These are phyloP conservation scores for Phanerotoma sp. DNA, from an alignment of 2,888 invertebrate species.

Conservation along the genomic window DNA sequence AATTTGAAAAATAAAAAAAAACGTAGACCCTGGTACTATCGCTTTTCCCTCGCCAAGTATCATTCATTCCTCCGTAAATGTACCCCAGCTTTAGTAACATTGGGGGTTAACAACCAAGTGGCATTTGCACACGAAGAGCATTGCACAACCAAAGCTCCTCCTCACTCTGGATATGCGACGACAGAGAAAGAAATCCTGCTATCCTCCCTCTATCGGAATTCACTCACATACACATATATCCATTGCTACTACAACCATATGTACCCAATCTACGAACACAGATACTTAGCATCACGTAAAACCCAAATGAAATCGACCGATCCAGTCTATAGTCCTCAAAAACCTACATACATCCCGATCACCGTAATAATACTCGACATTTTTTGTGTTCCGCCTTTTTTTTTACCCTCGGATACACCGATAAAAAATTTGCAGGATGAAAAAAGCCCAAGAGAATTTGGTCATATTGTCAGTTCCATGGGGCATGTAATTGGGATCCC, in stretches of 20 bases:
- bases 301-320: slow-evolving; percentile 4
- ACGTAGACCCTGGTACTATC: background rate
- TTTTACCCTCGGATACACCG: background rate
- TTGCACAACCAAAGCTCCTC: too few species aligned
- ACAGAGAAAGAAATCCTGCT: too few species aligned
- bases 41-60: background rate
- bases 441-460: slow-evolving; percentile 19
- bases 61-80: background rate
- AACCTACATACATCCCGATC: slow-evolving; percentile 5
- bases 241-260: background rate
- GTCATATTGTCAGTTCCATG: slow-evolving; percentile 26
- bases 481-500: slow-evolving; percentile 22
- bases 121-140: slow-evolving; percentile 23
- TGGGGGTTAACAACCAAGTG: slow-evolving; percentile 20
- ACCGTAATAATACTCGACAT: slow-evolving; percentile 12
- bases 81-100: background rate
- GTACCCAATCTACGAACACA: background rate
- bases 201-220: background rate
- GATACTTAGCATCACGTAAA: background rate
- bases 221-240: background rate
- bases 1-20: background rate
- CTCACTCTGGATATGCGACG: too few species aligned
- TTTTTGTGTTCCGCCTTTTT: background rate
- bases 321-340: too few species aligned
- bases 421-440: background rate